Conservation (phyloP, 2,888 invertebrate genomes). For the Drosophila kuntzei region DNA sequence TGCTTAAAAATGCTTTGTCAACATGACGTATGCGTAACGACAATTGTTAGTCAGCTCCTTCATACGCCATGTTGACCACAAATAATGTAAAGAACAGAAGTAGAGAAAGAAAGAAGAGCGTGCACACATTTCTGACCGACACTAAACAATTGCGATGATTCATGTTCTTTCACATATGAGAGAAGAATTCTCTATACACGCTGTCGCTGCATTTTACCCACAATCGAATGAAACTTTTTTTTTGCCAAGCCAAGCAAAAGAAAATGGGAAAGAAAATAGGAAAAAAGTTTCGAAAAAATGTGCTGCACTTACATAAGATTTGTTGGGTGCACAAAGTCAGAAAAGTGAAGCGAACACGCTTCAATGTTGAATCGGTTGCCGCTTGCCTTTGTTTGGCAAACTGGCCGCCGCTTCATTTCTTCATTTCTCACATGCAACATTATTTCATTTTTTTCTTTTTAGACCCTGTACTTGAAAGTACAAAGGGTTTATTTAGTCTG, state of each 20-base stretch:
- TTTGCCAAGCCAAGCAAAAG: slow-evolving; percentile 57
- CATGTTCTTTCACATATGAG: slow-evolving; percentile 34
- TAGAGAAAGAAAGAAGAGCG: slow-evolving; percentile 6
- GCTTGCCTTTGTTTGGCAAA: slow-evolving; percentile 52
- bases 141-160: slow-evolving; percentile 48
- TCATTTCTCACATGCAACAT: slow-evolving; percentile 53
- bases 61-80: slow-evolving; percentile 53
- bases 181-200: slow-evolving; percentile 7
- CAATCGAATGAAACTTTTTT: slow-evolving; percentile 39
- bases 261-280: slow-evolving; percentile 17
- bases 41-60: slow-evolving; percentile 23
- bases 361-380: slow-evolving; percentile 46
- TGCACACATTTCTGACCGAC: slow-evolving; percentile 40
- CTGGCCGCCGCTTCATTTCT: slow-evolving; percentile 29
- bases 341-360: slow-evolving; percentile 35
- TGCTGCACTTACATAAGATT: slow-evolving; percentile 52
- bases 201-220: slow-evolving; percentile 53
- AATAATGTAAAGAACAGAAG: slow-evolving; percentile 5
- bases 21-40: slow-evolving; percentile 67
- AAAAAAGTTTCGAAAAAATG: slow-evolving; percentile 47
- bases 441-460: slow-evolving; percentile 9
- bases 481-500: background rate
- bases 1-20: slow-evolving; percentile 32
- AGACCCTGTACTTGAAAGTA: background rate
- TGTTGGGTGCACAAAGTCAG: slow-evolving; percentile 1